These are phyloP conservation scores for Cyphomyrus discorhynchus DNA, from an alignment of 2,113 vertebrate species.

Conservation along the genomic window DNA sequence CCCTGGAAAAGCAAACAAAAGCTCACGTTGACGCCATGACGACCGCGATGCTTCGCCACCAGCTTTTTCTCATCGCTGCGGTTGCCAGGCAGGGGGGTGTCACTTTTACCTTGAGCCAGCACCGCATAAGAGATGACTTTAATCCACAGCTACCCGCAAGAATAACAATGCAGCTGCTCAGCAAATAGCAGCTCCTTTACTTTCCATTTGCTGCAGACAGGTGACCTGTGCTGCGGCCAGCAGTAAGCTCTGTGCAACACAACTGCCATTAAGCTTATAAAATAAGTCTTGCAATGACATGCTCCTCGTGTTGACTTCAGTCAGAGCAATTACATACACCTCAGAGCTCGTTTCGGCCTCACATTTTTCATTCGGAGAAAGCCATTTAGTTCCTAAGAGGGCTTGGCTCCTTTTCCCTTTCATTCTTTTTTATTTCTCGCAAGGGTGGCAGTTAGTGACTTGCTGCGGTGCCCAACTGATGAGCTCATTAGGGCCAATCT, in stretches of 20 bases:
- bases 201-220: background rate
- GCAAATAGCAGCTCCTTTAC: background rate
- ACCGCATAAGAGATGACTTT: background rate
- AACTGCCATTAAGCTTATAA: background rate
- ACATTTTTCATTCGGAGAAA: background rate
- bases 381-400: background rate
- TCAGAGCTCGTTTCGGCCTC: background rate
- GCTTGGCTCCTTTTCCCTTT: background rate
- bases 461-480: background rate
- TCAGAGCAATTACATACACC: background rate
- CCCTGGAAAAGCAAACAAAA: background rate
- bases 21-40: background rate
- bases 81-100: background rate
- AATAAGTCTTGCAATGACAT: background rate
- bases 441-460: conserved; percentile 2
- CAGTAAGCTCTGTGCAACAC: background rate
- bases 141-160: background rate
- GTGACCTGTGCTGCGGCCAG: background rate
- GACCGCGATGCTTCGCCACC: background rate
- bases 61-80: background rate
- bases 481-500: conserved; percentile 9
- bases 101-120: background rate
- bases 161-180: background rate
- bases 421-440: conserved; percentile 2
- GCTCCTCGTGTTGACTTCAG: conserved; percentile 2